phyloP scores from a whole-genome alignment of 2,113 vertebrate species.

The Elaphurus davidianus region DNA sequence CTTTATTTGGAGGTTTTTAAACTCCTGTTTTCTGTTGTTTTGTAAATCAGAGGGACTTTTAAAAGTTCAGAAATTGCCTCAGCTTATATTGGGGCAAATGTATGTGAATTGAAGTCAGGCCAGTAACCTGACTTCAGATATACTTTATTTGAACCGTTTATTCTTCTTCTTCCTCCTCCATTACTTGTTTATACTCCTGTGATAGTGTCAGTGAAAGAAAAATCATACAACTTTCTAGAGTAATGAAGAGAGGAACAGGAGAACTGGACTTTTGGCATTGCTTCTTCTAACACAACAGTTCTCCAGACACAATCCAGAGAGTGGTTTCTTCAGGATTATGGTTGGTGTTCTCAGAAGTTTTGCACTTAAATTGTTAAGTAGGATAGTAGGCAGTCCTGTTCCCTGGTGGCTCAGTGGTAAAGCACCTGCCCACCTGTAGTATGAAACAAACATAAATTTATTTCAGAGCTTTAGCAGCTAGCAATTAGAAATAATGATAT shows the following conservation, averaged over 20 bases:
- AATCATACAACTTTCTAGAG: background rate
- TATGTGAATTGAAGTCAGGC: background rate
- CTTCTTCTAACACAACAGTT: background rate
- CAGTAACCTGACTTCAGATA: background rate
- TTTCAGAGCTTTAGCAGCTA: background rate
- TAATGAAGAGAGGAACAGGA: background rate
- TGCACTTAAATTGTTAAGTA: background rate
- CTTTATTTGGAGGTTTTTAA: background rate
- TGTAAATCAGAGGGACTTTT: background rate
- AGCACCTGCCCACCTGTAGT: background rate
- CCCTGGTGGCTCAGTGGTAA: background rate
- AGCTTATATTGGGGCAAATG: background rate
- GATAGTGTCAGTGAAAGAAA: background rate
- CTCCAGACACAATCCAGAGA: background rate
- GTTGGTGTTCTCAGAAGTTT: background rate
- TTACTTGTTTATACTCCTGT: background rate
- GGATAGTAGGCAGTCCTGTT: background rate
- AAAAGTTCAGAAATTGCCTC: background rate
- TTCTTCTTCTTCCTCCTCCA: background rate
- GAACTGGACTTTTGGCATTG: background rate
- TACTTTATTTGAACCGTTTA: background rate
- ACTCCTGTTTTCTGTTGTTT: background rate
- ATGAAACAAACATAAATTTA: background rate
- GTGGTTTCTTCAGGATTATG: background rate
- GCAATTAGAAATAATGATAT: background rate